These are phyloP conservation scores for Aurelia aurita DNA, from an alignment of 30 jellyfish, hydroid and myxozoan species.

Conservation along the genomic window DNA sequence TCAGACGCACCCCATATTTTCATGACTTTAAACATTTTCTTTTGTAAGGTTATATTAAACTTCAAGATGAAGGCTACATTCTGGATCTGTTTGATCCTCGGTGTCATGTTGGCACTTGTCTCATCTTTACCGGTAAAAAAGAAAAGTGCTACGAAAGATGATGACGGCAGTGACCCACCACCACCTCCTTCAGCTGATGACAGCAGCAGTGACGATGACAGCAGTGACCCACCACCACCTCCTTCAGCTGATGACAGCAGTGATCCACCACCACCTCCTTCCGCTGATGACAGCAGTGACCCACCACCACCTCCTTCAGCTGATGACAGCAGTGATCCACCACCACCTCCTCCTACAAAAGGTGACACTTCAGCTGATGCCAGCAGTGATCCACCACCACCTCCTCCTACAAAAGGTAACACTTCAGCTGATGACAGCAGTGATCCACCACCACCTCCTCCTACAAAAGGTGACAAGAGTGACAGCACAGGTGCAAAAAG, in stretches of 20 bases:
- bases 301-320: background rate
- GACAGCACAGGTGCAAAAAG: slow-evolving; percentile 24
- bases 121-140: background rate
- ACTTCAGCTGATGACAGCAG: slow-evolving; percentile 2
- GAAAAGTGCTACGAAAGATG: background rate
- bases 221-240: background rate
- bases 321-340: background rate
- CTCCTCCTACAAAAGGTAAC: background rate
- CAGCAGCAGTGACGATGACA: slow-evolving; percentile 1
- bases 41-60: background rate
- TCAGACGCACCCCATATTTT: background rate
- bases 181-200: slow-evolving; percentile 3
- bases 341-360: background rate
- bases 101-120: slow-evolving; percentile 21
- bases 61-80: slow-evolving; percentile 22
- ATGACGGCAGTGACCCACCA: background rate
- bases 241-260: background rate
- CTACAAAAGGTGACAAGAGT: background rate
- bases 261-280: slow-evolving; percentile 4
- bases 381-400: background rate
- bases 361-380: background rate
- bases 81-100: background rate
- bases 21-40: background rate
- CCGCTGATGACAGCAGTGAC: background rate
- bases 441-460: slow-evolving; percentile 3